Base-by-base conservation (phyloP, 1,140 invertebrate species). In the Drosophila miranda region DNA sequence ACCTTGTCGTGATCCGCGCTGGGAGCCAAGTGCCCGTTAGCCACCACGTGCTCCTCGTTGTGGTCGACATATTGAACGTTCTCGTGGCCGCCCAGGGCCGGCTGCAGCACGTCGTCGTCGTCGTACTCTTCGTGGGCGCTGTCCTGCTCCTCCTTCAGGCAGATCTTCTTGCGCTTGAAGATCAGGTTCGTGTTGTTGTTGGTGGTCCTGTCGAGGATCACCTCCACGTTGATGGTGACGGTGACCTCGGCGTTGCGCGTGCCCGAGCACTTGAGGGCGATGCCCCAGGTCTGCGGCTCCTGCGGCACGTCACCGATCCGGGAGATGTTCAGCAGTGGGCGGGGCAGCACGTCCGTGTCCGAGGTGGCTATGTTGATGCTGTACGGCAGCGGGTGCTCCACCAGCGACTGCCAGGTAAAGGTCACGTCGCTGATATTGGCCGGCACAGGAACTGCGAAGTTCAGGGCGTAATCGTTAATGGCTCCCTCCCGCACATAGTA, bases 401-500 rank as follows among this genome's bases (percentile, higher is more conserved):
- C 93, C 59, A 96, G 93, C 83, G 95, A 96, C 89, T 96, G 94
- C 96, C 96, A 97, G 9, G 95, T 97, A 90, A 98, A 98, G 84
- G 96, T 95, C 21, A 98, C 93, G 75, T 96, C 95, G 66, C 94
- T 94, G 64, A 97, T 94, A 75, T 95, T 94, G 1, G 95, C 94
- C 9, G 95, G 95, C 59, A 98, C 95, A 0, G 96, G 95, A 9
- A 98, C 94, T 44, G 95, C 93, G 90, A 97, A 98, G 83, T 96
- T 95, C 61, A 98, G 92, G 1, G 97, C 97, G 83, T 98, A 97
- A 67, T 87, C 95, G 93, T 91, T 98, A 87, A 97, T 94, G 77
- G 95, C 94, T 3, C 97, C 97, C 77, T 97, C 95, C 23, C 95
- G 93, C 42, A 98, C 96, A 91, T 98, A 98, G 91, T 95, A 97